These are phyloP conservation scores for Spongilla lacustris DNA, from an alignment of 37 sponge, comb jelly and placozoan genomes.

Conservation along the genomic window DNA sequence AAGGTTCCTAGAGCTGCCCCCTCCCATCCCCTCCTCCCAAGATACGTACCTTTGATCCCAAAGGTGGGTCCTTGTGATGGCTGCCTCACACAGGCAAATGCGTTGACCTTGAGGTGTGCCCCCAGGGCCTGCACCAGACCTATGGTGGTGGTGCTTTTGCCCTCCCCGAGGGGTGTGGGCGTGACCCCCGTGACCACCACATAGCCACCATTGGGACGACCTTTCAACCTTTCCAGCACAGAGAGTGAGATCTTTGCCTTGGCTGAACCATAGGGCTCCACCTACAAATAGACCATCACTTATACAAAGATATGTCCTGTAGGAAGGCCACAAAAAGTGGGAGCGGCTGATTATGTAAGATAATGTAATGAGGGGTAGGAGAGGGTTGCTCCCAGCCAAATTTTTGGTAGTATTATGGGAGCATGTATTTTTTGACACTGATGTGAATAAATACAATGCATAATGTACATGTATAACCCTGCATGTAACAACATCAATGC, in stretches of 20 bases:
- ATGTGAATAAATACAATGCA: no score
- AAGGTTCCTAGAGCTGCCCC: no score
- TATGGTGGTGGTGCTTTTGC: slow-evolving; percentile 98
- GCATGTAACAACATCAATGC: no score
- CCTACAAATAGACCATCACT: slow-evolving; percentile 23
- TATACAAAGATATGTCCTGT: not conserved
- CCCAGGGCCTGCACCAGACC: slow-evolving; percentile 94
- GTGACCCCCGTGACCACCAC: slow-evolving; percentile 90
- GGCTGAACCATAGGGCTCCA: slow-evolving; percentile 85
- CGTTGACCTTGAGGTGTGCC: slow-evolving; percentile 80
- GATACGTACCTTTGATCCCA: slow-evolving; percentile 95
- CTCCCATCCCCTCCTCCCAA: no score
- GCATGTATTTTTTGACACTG: no score
- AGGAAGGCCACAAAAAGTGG: no score
- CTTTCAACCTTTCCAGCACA: slow-evolving; percentile 79
- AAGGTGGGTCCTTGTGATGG: slow-evolving; percentile 99
- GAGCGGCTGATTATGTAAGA: no score
- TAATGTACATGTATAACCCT: no score
- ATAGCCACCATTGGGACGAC: slow-evolving; percentile 77
- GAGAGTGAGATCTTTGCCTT: slow-evolving; percentile 93
- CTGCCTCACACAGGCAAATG: slow-evolving; percentile 95
- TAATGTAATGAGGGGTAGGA: no score
- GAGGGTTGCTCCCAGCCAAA: no score
- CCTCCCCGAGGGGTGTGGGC: slow-evolving; percentile 97
- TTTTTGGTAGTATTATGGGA: no score